These are phyloP conservation scores for Macroramphosus scolopax DNA, from an alignment of 2,797 vertebrate species.

Conservation along the genomic window DNA sequence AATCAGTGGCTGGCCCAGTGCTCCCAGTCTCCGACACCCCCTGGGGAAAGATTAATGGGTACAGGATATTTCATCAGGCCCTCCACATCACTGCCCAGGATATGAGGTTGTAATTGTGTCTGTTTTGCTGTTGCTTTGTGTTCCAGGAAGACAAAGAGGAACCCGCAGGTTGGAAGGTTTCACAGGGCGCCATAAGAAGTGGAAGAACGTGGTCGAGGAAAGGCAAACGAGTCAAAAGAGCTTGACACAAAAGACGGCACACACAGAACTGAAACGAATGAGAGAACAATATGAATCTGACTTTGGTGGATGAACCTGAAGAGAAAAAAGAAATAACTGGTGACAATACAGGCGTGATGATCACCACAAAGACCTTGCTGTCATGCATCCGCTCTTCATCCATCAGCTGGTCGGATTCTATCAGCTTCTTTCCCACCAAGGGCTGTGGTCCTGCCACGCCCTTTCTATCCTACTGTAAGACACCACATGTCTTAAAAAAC, in stretches of 20 bases:
- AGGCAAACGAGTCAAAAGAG: constrained; percentile 47
- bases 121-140: constrained; percentile 57
- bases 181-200: constrained; percentile 31
- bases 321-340: too few relatives aligned
- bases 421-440: constrained; percentile 1
- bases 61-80: constrained; percentile 76
- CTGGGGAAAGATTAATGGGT: constrained; percentile 81
- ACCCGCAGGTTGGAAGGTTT: constrained; percentile 35
- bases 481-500: constrained; percentile 27
- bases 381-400: constrained; percentile 11
- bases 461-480: constrained; percentile 12
- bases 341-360: not conserved
- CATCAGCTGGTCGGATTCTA: constrained; percentile 14
- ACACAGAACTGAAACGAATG: not conserved
- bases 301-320: too few relatives aligned
- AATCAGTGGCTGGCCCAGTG: constrained; percentile 79
- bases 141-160: constrained; percentile 66
- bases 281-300: too few relatives aligned
- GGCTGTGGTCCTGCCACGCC: constrained; percentile 28
- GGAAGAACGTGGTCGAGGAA: constrained; percentile 31
- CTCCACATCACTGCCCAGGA: constrained; percentile 60
- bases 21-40: constrained; percentile 69
- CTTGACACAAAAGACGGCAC: too few relatives aligned
- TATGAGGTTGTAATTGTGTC: constrained; percentile 67
- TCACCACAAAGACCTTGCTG: constrained; percentile 9